Evolutionary conservation across 2,888 invertebrate species (phyloP).

Genomic region (Cheilosia vulpina): DNA sequence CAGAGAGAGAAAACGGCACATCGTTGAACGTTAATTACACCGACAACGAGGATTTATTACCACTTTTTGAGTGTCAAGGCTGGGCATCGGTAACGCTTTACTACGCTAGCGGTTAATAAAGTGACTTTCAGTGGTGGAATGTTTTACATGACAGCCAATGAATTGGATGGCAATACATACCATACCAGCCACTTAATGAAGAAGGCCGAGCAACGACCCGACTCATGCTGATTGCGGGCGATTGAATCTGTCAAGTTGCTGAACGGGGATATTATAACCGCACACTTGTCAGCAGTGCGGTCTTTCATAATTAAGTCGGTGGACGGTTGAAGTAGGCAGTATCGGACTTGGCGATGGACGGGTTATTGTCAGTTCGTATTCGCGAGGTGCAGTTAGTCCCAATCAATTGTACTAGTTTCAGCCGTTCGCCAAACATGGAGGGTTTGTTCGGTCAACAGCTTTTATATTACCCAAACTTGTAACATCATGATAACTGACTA

Average conservation of each 20-base stretch:
- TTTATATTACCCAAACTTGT: no score
- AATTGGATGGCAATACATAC: slow-evolving; percentile 28
- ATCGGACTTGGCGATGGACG: no score
- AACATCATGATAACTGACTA: no score
- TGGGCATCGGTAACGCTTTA: neutral
- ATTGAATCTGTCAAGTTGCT: slow-evolving; percentile 29
- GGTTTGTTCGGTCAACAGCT: no score
- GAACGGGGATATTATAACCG: slow-evolving; percentile 3
- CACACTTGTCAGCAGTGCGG: neutral
- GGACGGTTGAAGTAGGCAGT: no score
- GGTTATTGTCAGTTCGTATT: no score
- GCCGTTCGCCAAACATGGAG: no score
- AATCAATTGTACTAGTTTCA: no score
- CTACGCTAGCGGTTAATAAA: slow-evolving; percentile 33
- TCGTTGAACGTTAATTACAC: slow-evolving; percentile 64
- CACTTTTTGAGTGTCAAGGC: slow-evolving; percentile 54
- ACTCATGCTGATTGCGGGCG: slow-evolving; percentile 12
- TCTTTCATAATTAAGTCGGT: no score
- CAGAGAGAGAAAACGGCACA: slow-evolving; percentile 31
- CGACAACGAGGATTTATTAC: slow-evolving; percentile 62
- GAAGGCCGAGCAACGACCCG: slow-evolving; percentile 12
- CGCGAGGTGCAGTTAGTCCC: no score
- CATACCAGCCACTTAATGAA: slow-evolving; percentile 22
- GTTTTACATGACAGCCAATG: slow-evolving; percentile 55
- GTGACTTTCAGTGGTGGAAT: slow-evolving; percentile 41